These are phyloP conservation scores for Redunca redunca DNA, from an alignment of 2,113 vertebrate genomes.

Conservation along the genomic window DNA sequence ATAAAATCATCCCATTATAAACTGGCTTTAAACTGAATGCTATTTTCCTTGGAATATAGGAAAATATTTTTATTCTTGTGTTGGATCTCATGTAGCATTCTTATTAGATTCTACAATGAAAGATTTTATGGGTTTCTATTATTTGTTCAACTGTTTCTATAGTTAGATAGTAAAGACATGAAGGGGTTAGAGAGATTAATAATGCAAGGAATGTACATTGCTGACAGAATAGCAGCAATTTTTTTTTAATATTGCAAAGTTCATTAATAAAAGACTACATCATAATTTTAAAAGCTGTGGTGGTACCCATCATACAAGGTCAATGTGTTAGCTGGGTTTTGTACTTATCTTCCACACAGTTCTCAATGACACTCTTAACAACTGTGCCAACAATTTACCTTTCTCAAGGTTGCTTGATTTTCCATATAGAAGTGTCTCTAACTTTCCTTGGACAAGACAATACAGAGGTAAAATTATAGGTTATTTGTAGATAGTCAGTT, in stretches of 20 bases:
- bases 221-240: constrained; percentile 26
- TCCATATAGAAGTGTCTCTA: not conserved
- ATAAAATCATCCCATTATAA: constrained; percentile 28
- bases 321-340: not conserved
- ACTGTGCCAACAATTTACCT: not conserved
- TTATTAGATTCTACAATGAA: constrained; percentile 21
- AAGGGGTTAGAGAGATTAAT: constrained; percentile 55
- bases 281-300: constrained; percentile 35
- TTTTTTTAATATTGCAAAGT: constrained; percentile 43
- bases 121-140: constrained; percentile 44
- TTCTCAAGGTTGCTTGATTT: constrained; percentile 53
- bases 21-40: constrained; percentile 59
- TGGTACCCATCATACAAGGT: not conserved
- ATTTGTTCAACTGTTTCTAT: constrained; percentile 59
- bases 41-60: constrained; percentile 42
- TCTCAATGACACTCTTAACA: constrained; percentile 26
- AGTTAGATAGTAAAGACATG: constrained; percentile 10
- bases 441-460: constrained; percentile 23
- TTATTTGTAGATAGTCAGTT: not conserved
- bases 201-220: constrained; percentile 54
- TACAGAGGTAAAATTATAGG: not conserved
- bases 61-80: constrained; percentile 41
- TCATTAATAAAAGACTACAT: constrained; percentile 54
- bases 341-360: not conserved
- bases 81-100: constrained; percentile 26